A percentile compares a stretch with the other conserved stretches of the same genome.
phyloP scores from a whole-genome alignment of 2,113 vertebrate genomes.

The Clupea harengus region DNA sequence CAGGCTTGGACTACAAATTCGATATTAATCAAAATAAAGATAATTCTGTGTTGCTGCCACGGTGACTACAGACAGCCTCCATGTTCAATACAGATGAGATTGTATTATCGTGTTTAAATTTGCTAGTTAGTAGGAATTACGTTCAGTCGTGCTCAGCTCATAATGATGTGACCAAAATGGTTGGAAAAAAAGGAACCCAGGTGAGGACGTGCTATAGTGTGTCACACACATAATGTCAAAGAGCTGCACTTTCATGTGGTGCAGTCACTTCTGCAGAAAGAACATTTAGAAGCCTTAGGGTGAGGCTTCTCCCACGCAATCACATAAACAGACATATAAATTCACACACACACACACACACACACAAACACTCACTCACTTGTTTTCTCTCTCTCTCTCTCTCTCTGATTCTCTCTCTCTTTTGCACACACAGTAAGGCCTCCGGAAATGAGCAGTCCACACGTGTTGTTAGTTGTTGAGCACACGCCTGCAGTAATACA shows the following conservation, averaged over 20 bases:
- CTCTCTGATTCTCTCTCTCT: neutral
- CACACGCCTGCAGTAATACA: constrained; percentile 18
- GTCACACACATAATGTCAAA: neutral
- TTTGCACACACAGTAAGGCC: neutral
- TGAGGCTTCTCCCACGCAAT: neutral
- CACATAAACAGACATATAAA: constrained; percentile 18
- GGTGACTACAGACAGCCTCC: neutral
- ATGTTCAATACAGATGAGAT: neutral
- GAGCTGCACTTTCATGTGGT: neutral
- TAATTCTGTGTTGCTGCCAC: neutral
- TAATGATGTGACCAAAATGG: neutral
- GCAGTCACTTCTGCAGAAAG: constrained; percentile 3
- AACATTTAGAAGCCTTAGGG: neutral
- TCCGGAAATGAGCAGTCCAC: neutral
- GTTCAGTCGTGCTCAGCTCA: neutral
- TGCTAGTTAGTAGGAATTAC: neutral
- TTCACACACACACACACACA: neutral
- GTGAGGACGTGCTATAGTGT: neutral
- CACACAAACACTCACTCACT: constrained; percentile 5
- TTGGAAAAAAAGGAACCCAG: neutral
- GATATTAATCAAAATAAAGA: neutral
- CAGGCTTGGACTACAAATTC: neutral
- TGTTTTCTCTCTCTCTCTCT: neutral
- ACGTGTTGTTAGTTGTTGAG: neutral
- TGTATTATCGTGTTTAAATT: neutral